Base-by-base conservation (phyloP, 2,888 invertebrate genomes). In the Adineta ricciae region DNA sequence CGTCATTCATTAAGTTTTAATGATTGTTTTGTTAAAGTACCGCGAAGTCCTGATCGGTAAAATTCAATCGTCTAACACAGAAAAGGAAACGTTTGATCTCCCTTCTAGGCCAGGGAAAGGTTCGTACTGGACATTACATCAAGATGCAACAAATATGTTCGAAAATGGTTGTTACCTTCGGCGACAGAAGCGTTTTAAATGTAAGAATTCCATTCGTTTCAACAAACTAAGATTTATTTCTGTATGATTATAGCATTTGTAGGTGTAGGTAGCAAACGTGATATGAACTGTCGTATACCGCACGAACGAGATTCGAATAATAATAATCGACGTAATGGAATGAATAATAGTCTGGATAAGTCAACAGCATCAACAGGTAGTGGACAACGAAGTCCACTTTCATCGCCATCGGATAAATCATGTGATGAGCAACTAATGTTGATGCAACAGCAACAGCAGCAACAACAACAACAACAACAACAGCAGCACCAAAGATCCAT, bases 81-180 rank as follows among this genome's bases (percentile, higher is more conserved):
- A 50, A 16, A 16, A 50, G 19, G 3, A 50, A 16, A 50, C 2
- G 19, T 50, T 16, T 64, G 0, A 27, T 32, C 0, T 64, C 14
- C 32, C 14, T 16, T 11, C 27, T 64, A 64, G 97, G 91, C 98
- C 99, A 0, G 99, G 99, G 1, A 99, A 99, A 89, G 98, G 99
- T 0, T 84, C 99, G 0, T 99, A 98, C 91, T 99, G 99, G 99
- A 96, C 97, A 41, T 92, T 99, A 86, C 98, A 99, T 89, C 97
- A 97, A 0, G 96, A 97, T 88, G 96, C 97, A 87, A 97, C 97
- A 0, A 98, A 99, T 91, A 99, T 99, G 98, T 99, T 99, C 90
- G 98, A 99, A 91, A 99, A 99, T 90, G 99, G 99, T 3, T 99
- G 98, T 90, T 99, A 96, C 89, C 92, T 99, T 88, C 92, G 98